Percentiles rank a stretch among this genome's conserved stretches.
phyloP scores from a whole-genome alignment of 2,797 vertebrate genomes.

The Crenichthys baileyi region DNA sequence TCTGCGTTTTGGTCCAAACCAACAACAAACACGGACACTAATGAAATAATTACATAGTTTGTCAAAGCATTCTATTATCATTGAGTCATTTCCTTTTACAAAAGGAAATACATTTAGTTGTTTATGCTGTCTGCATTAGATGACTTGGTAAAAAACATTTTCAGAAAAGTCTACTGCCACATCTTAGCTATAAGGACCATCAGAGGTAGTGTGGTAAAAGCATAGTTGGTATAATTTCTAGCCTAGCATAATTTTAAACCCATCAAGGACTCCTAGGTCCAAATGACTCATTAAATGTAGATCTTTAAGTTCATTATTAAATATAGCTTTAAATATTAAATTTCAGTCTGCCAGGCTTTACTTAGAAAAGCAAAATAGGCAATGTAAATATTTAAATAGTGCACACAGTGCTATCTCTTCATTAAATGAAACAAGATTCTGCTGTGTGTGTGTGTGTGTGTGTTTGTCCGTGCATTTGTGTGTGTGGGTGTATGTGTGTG shows the following conservation, averaged over 20 bases:
- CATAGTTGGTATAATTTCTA: constrained; percentile 19
- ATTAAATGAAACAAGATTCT: constrained; percentile 2
- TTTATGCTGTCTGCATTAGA: background rate
- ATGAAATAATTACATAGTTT: background rate
- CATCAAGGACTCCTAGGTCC: constrained; percentile 25
- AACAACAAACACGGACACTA: background rate
- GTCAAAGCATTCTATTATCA: background rate
- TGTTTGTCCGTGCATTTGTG: background rate
- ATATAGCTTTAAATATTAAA: constrained; percentile 47
- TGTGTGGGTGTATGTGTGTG: too few species aligned
- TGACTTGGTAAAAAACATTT: background rate
- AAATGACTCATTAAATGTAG: constrained; percentile 45
- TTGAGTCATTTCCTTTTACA: background rate
- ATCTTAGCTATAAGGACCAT: constrained; percentile 12
- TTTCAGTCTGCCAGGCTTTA: constrained; percentile 18
- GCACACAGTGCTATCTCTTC: constrained; percentile 20
- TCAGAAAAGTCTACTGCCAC: constrained; percentile 1
- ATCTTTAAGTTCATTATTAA: constrained; percentile 48
- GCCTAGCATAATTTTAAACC: constrained; percentile 32
- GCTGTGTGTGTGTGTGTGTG: background rate
- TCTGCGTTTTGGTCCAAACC: too few species aligned
- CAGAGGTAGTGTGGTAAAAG: constrained; percentile 28
- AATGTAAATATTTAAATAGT: constrained; percentile 50
- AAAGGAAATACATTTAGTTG: background rate
- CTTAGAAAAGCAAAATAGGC: constrained; percentile 25